These are phyloP conservation scores for Tenthredo mesomela DNA, from an alignment of 2,888 invertebrate genomes.

Conservation along the genomic window DNA sequence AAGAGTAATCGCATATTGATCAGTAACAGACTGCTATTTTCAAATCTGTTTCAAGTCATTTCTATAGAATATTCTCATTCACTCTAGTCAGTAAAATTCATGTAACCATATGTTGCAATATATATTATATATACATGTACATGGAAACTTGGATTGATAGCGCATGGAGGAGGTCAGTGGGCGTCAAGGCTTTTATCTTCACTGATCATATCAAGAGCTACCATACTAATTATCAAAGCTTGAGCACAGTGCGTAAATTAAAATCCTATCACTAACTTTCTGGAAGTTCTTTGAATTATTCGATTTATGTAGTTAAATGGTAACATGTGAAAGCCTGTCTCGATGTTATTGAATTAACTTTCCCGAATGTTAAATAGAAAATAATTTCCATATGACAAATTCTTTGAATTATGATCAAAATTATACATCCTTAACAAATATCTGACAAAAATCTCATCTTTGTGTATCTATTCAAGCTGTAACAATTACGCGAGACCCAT, in stretches of 20 bases:
- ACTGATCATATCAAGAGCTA: constrained; percentile 35
- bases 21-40: constrained; percentile 30
- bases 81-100: constrained; percentile 39
- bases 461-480: background rate
- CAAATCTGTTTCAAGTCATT: background rate
- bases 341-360: background rate
- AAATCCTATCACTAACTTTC: constrained; percentile 15
- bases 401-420: background rate
- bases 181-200: constrained; percentile 36
- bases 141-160: constrained; percentile 37
- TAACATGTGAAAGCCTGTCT: background rate
- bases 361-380: background rate
- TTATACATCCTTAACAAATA: background rate
- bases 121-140: constrained; percentile 6
- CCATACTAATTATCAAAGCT: constrained; percentile 30
- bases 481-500: constrained; percentile 3
- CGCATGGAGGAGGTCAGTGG: constrained; percentile 43
- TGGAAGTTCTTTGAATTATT: background rate
- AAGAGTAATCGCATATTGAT: constrained; percentile 1
- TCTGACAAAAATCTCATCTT: background rate
- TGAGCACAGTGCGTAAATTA: background rate
- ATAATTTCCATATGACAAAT: background rate
- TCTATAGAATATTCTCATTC: constrained; percentile 19
- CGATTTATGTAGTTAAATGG: background rate
- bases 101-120: constrained; percentile 28